These are phyloP conservation scores for Triplophysa bombifrons DNA, from an alignment of 2,797 vertebrate genomes.

Conservation along the genomic window DNA sequence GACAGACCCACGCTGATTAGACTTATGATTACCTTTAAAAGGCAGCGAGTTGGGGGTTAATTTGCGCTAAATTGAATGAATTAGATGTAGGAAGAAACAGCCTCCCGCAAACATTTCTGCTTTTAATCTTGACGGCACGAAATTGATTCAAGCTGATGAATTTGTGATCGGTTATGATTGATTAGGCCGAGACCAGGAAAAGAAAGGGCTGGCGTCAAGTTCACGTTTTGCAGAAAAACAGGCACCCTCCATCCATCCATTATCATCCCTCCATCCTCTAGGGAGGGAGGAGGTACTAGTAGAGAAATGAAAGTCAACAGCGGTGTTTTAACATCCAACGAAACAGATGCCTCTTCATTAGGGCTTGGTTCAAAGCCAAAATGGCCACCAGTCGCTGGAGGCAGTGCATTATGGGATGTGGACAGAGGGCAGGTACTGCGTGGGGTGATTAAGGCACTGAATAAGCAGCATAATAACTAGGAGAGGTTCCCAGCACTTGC, in stretches of 20 bases:
- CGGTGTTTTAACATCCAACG: conserved; percentile 69
- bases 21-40: conserved; percentile 37
- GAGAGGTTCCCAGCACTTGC: conserved; percentile 73
- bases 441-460: conserved; percentile 81
- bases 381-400: conserved; percentile 56
- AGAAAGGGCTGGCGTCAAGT: conserved; percentile 81
- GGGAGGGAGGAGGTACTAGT: conserved; percentile 67
- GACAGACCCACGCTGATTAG: conserved; percentile 10
- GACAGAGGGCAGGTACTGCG: conserved; percentile 78
- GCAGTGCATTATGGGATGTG: conserved; percentile 55
- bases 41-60: conserved; percentile 54
- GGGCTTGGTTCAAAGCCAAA: conserved; percentile 61
- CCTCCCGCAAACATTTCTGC: conserved; percentile 69
- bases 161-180: conserved; percentile 94
- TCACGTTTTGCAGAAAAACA: conserved; percentile 62
- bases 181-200: conserved; percentile 79
- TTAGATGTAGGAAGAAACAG: conserved; percentile 74
- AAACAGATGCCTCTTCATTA: conserved; percentile 70
- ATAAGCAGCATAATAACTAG: conserved; percentile 77
- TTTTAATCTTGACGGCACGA: conserved; percentile 96
- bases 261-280: conserved; percentile 63
- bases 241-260: conserved; percentile 62
- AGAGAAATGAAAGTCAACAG: conserved; percentile 70
- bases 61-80: conserved; percentile 78
- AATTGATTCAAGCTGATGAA: conserved; percentile 99